Base-by-base conservation (phyloP, 2,888 invertebrate genomes). In the Drosophila koepferae region DNA sequence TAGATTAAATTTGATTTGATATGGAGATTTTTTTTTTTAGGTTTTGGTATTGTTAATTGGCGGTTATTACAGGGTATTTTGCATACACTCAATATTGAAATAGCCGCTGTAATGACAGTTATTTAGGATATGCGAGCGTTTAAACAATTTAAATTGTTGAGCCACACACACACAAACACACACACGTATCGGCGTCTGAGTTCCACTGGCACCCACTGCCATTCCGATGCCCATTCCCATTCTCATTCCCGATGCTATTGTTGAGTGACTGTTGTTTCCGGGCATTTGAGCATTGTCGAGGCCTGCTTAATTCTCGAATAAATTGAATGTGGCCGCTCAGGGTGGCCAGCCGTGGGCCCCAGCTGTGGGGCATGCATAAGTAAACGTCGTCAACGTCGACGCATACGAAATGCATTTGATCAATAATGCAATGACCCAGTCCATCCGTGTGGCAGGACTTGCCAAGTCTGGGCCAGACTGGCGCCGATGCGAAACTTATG, bases 371-470 rank as follows among this genome's bases (percentile, higher is more conserved):
- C 49, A 79, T 89, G 79, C 67, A 85, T 82, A 86, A 71, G 66
- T 79, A 64, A 74, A 68, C 23, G 46, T 46, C 18, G 48, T 28
- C 71, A 62, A 49, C 46, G 64, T 55, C 59, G 64, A 62, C 64
- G 82, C 86, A 76, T 85, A 70, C 62, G 46, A 68, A 74, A 73
- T 90, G 82, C 83, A 88, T 88, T 85, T 81, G 79, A 87, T 90
- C 89, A 91, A 91, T 90, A 90, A 90, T 90, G 83, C 91, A 90
- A 80, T 89, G 88, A 81, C 80, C 87, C 72, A 73, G 61, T 62
- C 69, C 34, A 34, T 16, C 23, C 2, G 9, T 54, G 10, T 18
- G 28, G n/a, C 34, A 41, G 23, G 59, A 23, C 58, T 16, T 40
- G 16, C 10, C 7, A 28, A 48, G 60, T 34, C 61, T 51, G 43